phyloP scores from a whole-genome alignment of 2,888 invertebrate species.

The Mechanitis mazaeus region DNA sequence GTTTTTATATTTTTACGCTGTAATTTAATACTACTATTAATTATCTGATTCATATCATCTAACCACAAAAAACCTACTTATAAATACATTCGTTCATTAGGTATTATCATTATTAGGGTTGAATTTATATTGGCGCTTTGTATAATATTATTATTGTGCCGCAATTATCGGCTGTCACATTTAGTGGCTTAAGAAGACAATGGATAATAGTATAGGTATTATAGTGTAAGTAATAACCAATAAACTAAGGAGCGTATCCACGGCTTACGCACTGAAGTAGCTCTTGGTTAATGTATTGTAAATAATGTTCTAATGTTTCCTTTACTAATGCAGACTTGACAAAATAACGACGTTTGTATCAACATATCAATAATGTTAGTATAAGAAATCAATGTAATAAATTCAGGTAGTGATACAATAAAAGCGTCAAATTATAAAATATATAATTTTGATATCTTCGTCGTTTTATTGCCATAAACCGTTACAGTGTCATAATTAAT shows the following conservation, averaged over 20 bases:
- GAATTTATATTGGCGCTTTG: slow-evolving; percentile 9
- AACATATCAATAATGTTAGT: too few relatives aligned
- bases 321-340: background rate
- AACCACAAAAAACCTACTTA: too few relatives aligned
- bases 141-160: slow-evolving; percentile 13
- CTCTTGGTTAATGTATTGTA: slow-evolving; percentile 4
- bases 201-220: slow-evolving; percentile 10
- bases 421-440: too few relatives aligned
- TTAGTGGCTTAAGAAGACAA: slow-evolving; percentile 12
- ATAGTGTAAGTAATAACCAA: slow-evolving; percentile 14
- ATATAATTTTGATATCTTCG: too few relatives aligned
- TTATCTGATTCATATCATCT: too few relatives aligned
- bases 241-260: slow-evolving; percentile 10
- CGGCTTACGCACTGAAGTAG: slow-evolving; percentile 2
- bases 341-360: too few relatives aligned
- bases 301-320: background rate
- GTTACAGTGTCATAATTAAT: slow-evolving; percentile 30
- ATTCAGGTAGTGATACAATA: too few relatives aligned
- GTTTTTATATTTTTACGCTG: too few relatives aligned
- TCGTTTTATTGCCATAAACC: too few relatives aligned
- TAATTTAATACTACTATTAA: too few relatives aligned
- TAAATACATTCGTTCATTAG: background rate
- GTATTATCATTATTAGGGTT: background rate
- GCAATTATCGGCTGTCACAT: slow-evolving; percentile 14
- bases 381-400: too few relatives aligned